phyloP scores from a whole-genome alignment of 2,888 invertebrate species.

The Loripinus fragilis region DNA sequence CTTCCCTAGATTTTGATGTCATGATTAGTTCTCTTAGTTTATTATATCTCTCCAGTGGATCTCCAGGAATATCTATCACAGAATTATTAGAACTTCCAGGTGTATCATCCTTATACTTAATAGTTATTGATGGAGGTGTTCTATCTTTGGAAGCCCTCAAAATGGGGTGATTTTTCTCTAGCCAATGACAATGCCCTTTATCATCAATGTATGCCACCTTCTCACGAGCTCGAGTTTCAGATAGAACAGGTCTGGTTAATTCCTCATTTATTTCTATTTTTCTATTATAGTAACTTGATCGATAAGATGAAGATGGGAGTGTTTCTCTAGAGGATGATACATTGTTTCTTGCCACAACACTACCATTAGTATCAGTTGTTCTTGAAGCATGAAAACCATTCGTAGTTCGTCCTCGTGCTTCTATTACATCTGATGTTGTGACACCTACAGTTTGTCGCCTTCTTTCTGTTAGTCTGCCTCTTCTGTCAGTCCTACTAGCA shows the following conservation, averaged over 20 bases:
- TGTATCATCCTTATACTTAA: constrained; percentile 21
- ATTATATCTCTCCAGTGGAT: constrained; percentile 36
- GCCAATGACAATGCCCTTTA: constrained; percentile 42
- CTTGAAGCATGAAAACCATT: background rate
- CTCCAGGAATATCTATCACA: constrained; percentile 46
- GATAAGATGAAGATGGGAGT: background rate
- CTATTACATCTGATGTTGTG: background rate
- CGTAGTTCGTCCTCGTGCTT: background rate
- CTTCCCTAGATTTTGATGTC: constrained; percentile 11
- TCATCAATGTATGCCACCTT: constrained; percentile 47
- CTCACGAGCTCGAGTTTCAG: constrained; percentile 41
- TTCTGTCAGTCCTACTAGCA: background rate
- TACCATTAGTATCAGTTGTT: background rate
- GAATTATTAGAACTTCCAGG: constrained; percentile 11
- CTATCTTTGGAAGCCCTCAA: constrained; percentile 27
- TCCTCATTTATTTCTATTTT: constrained; percentile 43
- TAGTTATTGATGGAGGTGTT: constrained; percentile 32
- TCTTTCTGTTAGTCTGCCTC: background rate
- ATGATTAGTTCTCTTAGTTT: constrained; percentile 44
- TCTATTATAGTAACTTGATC: background rate
- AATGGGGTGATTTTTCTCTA: constrained; percentile 44
- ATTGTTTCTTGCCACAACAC: background rate
- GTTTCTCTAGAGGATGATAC: background rate
- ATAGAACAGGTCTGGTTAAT: constrained; percentile 42
- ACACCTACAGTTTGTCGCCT: background rate